These are phyloP conservation scores for Gorsachius goisagi DNA, from an alignment of 2,113 vertebrate species.

Conservation along the genomic window DNA sequence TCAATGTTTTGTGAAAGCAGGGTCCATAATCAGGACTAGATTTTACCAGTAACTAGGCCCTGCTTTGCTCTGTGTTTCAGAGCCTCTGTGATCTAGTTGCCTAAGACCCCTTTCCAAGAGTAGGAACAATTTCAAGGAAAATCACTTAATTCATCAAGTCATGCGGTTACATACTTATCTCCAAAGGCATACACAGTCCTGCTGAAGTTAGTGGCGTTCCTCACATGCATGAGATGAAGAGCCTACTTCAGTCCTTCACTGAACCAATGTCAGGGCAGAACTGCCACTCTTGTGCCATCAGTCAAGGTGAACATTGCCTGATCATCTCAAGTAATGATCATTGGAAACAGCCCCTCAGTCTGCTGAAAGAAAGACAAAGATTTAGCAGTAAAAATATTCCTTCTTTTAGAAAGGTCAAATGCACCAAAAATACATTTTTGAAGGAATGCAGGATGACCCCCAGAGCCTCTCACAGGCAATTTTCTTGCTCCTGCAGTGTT, in stretches of 20 bases:
- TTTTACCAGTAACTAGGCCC: background rate
- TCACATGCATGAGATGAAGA: background rate
- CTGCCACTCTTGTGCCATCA: fast-evolving
- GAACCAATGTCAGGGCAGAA: background rate
- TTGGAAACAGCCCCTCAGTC: background rate
- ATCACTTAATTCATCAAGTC: background rate
- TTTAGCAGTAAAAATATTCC: background rate
- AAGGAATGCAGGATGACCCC: conserved; percentile 11
- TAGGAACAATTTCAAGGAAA: background rate
- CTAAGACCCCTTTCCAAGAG: background rate
- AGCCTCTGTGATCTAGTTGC: background rate
- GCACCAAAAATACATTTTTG: background rate
- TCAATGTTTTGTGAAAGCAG: background rate
- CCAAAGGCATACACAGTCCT: background rate
- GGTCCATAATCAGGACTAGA: background rate
- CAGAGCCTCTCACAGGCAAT: conserved; percentile 1
- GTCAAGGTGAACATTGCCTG: background rate
- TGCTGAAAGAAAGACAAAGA: background rate
- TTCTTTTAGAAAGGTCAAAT: conserved; percentile 7
- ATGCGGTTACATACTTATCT: fast-evolving
- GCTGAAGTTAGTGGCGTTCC: background rate
- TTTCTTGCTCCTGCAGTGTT: conserved; percentile 19
- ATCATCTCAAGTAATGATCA: background rate
- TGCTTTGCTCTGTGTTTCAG: background rate
- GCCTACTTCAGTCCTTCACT: background rate